Evolutionary conservation across 2,113 vertebrate genomes (phyloP).

Genomic region (Xiphophorus maculatus): DNA sequence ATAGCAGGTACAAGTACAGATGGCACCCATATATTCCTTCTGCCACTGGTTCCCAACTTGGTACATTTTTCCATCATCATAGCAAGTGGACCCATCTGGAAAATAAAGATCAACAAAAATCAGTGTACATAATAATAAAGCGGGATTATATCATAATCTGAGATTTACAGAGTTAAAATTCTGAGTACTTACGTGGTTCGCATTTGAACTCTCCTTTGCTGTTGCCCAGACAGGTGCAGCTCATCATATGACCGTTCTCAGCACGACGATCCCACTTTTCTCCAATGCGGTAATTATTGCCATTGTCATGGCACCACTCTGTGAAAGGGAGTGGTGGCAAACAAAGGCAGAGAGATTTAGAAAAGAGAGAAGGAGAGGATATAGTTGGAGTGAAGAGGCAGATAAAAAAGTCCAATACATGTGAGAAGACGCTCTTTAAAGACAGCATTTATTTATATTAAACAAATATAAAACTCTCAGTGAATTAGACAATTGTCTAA

Average conservation of each 20-base stretch:
- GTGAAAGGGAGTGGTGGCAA: background rate
- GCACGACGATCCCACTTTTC: slow-evolving; percentile 94
- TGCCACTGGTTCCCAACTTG: slow-evolving; percentile 97
- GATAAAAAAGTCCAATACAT: background rate
- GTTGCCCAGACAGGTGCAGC: slow-evolving; percentile 96
- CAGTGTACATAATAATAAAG: background rate
- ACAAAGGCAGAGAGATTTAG: background rate
- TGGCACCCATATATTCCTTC: slow-evolving; percentile 95
- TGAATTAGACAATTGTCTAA: background rate
- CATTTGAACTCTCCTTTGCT: slow-evolving; percentile 99
- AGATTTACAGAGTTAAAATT: background rate
- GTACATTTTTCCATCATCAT: slow-evolving; percentile 94
- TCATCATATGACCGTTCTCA: slow-evolving; percentile 97
- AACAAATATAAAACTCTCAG: background rate
- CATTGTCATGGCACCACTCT: slow-evolving; percentile 98
- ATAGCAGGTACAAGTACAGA: slow-evolving; percentile 95
- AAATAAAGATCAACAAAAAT: background rate
- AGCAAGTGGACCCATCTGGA: slow-evolving; percentile 93
- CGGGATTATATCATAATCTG: background rate
- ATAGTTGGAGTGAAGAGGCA: background rate
- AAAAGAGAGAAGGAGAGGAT: background rate
- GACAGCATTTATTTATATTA: background rate
- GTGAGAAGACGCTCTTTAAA: background rate
- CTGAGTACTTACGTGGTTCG: slow-evolving; percentile 87
- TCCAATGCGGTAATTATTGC: slow-evolving; percentile 91